phyloP scores from a whole-genome alignment of 2,113 vertebrate genomes.

The Circaetus gallicus region DNA sequence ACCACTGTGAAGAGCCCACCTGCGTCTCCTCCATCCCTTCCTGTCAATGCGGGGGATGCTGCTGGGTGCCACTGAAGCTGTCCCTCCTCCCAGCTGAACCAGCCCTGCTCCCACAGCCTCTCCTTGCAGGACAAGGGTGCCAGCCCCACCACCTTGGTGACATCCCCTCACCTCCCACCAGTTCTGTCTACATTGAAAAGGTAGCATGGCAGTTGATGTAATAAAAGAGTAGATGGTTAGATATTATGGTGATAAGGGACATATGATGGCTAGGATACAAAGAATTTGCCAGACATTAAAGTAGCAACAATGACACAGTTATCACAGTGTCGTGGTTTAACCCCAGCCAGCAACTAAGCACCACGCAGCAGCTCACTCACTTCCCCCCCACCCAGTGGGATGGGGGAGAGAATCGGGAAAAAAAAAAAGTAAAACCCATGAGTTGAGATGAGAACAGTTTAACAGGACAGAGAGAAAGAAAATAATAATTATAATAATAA shows the following conservation, averaged over 20 bases:
- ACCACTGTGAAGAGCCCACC: accelerated
- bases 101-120: neutral
- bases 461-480: too few relatives aligned
- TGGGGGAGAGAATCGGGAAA: too few relatives aligned
- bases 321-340: neutral
- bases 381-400: too few relatives aligned
- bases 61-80: accelerated
- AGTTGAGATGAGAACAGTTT: too few relatives aligned
- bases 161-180: neutral
- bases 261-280: neutral
- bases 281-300: neutral
- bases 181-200: neutral
- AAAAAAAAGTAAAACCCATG: too few relatives aligned
- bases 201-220: neutral
- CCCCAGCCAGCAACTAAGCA: too few relatives aligned
- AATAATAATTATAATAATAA: too few relatives aligned
- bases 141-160: accelerated
- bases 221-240: neutral
- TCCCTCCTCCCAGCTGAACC: neutral
- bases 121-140: neutral
- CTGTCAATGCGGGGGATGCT: accelerated
- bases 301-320: neutral
- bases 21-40: accelerated
- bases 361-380: too few relatives aligned
- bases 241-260: neutral